phyloP scores from a whole-genome alignment of 2,888 invertebrate genomes.

The Liposcelis brunnea region DNA sequence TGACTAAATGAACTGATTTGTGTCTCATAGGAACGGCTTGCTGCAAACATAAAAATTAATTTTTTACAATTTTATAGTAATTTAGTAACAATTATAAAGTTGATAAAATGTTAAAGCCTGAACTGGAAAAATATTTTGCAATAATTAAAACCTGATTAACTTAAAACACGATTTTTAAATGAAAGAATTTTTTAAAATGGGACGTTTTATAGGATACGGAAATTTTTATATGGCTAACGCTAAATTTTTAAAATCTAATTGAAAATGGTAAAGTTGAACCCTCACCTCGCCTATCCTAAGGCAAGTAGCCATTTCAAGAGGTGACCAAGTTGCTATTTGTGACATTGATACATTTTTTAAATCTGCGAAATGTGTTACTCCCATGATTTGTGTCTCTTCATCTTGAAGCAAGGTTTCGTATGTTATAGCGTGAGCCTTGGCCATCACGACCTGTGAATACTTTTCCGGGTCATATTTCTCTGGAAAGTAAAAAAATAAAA shows the following conservation, averaged over 20 bases:
- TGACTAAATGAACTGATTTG: slow-evolving; percentile 54
- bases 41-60: slow-evolving; percentile 26
- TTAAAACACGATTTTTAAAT: no score
- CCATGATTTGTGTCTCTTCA: slow-evolving; percentile 61
- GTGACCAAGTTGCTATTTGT: slow-evolving; percentile 58
- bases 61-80: not conserved
- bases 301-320: slow-evolving; percentile 50
- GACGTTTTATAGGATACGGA: no score
- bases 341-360: slow-evolving; percentile 56
- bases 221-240: no score
- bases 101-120: no score
- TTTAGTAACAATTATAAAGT: no score
- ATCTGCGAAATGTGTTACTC: slow-evolving; percentile 62
- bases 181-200: no score
- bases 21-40: slow-evolving; percentile 66
- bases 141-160: no score
- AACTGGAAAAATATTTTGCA: no score
- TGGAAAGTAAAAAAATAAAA: slow-evolving; percentile 21
- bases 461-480: slow-evolving; percentile 63
- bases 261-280: no score
- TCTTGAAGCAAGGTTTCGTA: slow-evolving; percentile 68
- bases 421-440: slow-evolving; percentile 54
- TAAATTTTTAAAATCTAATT: no score
- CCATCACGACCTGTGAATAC: slow-evolving; percentile 60
- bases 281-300: slow-evolving; percentile 58